Percentiles rank a stretch among this genome's conserved stretches.
phyloP scores from a whole-genome alignment of 1,140 invertebrate species.

The Drosophila varians region DNA sequence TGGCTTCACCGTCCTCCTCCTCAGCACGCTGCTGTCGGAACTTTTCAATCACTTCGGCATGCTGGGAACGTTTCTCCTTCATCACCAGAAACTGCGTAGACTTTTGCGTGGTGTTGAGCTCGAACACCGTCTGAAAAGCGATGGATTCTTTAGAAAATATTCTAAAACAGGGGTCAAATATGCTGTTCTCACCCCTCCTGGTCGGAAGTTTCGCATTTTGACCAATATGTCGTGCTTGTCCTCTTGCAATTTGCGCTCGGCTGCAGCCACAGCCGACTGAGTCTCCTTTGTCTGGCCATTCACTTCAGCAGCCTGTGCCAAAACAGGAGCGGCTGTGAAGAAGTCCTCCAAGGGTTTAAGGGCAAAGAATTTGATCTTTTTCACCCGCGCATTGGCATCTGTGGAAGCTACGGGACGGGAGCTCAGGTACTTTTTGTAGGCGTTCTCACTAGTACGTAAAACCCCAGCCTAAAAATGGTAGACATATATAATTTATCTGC shows the following conservation, averaged over 20 bases:
- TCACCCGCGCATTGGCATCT: conserved; percentile 94
- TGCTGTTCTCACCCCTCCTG: conserved; percentile 89
- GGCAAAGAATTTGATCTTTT: conserved; percentile 83
- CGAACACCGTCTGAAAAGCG: conserved; percentile 95
- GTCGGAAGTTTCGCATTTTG: conserved; percentile 92
- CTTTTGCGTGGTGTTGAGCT: conserved; percentile 92
- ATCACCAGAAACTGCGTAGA: conserved; percentile 89
- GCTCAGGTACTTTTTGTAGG: conserved; percentile 94
- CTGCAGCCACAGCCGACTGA: conserved; percentile 49
- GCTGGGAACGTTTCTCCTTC: conserved; percentile 88
- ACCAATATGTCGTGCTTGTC: conserved; percentile 86
- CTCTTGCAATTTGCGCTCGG: conserved; percentile 78
- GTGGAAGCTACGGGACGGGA: conserved; percentile 93
- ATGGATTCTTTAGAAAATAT: neutral
- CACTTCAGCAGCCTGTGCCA: conserved; percentile 58
- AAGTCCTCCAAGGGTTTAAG: conserved; percentile 81
- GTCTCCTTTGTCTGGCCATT: conserved; percentile 49
- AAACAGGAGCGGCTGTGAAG: conserved; percentile 53
- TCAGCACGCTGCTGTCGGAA: conserved; percentile 79
- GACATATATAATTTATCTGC: neutral
- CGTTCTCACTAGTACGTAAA: conserved; percentile 92
- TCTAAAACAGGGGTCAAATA: neutral
- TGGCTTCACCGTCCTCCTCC: conserved; percentile 72
- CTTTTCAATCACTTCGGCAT: conserved; percentile 86
- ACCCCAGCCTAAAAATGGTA: conserved; percentile 87